Percentiles rank a stretch among this genome's conserved stretches.
phyloP scores from a whole-genome alignment of 1,140 invertebrate species.

The Drosophila quadrilineata region DNA sequence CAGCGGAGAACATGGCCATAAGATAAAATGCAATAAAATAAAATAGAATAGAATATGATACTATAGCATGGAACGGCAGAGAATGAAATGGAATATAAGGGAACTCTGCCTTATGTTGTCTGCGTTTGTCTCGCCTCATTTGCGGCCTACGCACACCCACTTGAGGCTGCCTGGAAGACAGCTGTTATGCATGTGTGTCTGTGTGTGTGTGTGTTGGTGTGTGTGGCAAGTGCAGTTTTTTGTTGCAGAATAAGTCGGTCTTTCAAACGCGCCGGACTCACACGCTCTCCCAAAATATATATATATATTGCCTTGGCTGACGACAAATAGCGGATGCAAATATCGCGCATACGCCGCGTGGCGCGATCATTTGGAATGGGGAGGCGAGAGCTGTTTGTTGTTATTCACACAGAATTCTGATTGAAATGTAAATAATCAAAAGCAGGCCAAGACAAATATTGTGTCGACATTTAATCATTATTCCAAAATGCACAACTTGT shows the following conservation, averaged over 20 bases:
- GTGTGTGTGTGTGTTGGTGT: no score
- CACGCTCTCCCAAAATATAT: no score
- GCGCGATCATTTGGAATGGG: conserved; percentile 41
- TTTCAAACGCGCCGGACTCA: conserved; percentile 62
- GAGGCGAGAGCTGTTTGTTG: conserved; percentile 39
- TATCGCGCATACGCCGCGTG: conserved; percentile 68
- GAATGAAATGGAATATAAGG: conserved; percentile 16
- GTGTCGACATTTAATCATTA: conserved; percentile 50
- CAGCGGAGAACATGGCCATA: conserved; percentile 13
- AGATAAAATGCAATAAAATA: conserved; percentile 11
- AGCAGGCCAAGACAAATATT: conserved; percentile 66
- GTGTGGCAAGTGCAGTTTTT: conserved; percentile 44
- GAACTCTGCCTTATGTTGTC: conserved; percentile 31
- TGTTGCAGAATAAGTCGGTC: conserved; percentile 69
- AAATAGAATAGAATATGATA: conserved; percentile 27
- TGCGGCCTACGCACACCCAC: conserved; percentile 61
- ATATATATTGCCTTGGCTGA: background rate
- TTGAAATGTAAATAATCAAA: conserved; percentile 71
- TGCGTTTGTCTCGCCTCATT: conserved; percentile 62
- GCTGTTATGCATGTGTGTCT: conserved; percentile 61
- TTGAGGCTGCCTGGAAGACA: conserved; percentile 65
- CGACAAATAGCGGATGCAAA: background rate
- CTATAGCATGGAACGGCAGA: conserved; percentile 22
- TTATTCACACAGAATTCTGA: conserved; percentile 62
- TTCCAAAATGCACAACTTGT: conserved; percentile 19